Evolutionary conservation across 2,113 vertebrate genomes (phyloP).

Genomic region (Aix galericulata): DNA sequence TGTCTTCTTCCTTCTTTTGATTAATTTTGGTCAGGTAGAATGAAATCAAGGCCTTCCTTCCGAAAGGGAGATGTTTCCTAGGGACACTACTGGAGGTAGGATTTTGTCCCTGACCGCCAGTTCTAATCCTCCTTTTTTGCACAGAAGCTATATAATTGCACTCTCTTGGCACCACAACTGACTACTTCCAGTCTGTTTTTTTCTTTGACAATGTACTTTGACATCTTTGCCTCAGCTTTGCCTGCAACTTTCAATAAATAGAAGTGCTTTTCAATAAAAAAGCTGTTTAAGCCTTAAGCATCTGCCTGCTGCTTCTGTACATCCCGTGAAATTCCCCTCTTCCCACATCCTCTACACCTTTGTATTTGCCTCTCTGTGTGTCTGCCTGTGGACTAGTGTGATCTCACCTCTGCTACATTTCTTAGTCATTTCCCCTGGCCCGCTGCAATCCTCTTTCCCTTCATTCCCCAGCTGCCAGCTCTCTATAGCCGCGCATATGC

Average conservation of each 20-base stretch:
- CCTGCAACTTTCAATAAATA: not conserved
- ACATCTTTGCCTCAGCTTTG: not conserved
- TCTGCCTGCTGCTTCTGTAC: not conserved
- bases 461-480: not conserved
- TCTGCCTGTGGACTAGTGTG: not conserved
- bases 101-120: not conserved
- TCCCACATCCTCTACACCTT: not conserved
- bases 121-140: not conserved
- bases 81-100: not conserved
- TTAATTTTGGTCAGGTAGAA: not conserved
- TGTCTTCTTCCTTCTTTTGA: not conserved
- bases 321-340: not conserved
- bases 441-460: not conserved
- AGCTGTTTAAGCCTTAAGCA: not conserved
- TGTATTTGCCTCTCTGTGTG: not conserved
- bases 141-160: not conserved
- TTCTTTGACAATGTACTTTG: not conserved
- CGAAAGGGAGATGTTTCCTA: not conserved
- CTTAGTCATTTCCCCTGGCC: constrained; percentile 31
- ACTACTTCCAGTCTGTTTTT: not conserved
- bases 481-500: not conserved
- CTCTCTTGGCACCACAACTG: not conserved
- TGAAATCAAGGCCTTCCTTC: not conserved
- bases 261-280: not conserved
- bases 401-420: not conserved